phyloP scores from a whole-genome alignment of 1,140 invertebrate genomes.

The Halotydeus destructor region DNA sequence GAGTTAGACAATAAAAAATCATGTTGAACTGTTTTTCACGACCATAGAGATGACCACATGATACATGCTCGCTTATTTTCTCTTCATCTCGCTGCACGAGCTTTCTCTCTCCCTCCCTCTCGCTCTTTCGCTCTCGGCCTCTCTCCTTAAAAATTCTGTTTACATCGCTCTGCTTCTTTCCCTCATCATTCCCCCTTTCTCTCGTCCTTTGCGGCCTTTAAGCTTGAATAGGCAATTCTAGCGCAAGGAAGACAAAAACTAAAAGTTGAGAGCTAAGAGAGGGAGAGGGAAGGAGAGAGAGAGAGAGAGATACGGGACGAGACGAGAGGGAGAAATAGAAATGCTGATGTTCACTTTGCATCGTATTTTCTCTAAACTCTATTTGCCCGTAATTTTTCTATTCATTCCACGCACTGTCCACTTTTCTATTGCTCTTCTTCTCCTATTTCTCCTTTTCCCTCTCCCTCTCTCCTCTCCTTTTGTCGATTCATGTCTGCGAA shows the following conservation, averaged over 20 bases:
- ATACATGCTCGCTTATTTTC: neutral
- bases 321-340: neutral
- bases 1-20: neutral
- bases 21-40: neutral
- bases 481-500: neutral
- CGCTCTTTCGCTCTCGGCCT: slow-evolving; percentile 1
- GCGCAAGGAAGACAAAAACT: neutral
- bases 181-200: neutral
- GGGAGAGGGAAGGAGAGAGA: neutral
- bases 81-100: neutral
- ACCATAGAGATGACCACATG: neutral
- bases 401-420: neutral
- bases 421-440: neutral
- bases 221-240: neutral
- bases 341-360: neutral
- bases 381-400: neutral
- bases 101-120: slow-evolving; percentile 6
- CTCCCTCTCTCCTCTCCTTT: neutral
- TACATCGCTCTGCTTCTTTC: neutral
- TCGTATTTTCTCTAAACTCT: neutral
- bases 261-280: neutral
- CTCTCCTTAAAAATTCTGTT: neutral
- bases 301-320: neutral
- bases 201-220: neutral
- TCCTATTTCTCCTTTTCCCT: neutral